phyloP scores from a whole-genome alignment of 1,140 invertebrate genomes.

The Pollicipes pollicipes region DNA sequence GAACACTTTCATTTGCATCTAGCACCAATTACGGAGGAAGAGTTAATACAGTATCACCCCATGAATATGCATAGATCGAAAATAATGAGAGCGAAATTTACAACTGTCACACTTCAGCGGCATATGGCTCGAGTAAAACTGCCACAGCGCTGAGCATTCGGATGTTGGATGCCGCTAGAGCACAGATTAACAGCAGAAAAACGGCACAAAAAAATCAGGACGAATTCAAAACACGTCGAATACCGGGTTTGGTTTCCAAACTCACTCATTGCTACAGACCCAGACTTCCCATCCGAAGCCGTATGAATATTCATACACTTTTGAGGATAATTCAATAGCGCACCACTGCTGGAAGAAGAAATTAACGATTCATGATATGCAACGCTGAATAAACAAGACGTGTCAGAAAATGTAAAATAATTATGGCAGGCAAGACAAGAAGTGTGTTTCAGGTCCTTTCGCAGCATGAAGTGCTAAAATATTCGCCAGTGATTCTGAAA shows the following conservation, averaged over 20 bases:
- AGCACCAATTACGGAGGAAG: background rate
- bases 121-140: background rate
- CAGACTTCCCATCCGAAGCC: background rate
- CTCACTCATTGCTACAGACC: background rate
- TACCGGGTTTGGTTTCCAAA: background rate
- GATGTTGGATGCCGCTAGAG: background rate
- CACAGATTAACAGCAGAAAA: background rate
- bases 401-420: slow-evolving; percentile 2
- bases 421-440: background rate
- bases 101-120: background rate
- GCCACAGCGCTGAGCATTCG: background rate
- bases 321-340: background rate
- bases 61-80: background rate
- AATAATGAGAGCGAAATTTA: background rate
- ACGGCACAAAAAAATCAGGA: background rate
- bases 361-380: slow-evolving; percentile 2
- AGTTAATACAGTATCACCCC: background rate
- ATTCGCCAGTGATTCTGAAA: background rate
- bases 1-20: background rate
- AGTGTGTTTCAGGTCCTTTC: background rate
- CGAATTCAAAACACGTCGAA: background rate
- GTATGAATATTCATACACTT: background rate
- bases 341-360: background rate
- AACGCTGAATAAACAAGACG: slow-evolving; percentile 1
- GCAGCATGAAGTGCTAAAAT: background rate